phyloP scores from a whole-genome alignment of 2,797 vertebrate species.

The Enteromius mattozi region DNA sequence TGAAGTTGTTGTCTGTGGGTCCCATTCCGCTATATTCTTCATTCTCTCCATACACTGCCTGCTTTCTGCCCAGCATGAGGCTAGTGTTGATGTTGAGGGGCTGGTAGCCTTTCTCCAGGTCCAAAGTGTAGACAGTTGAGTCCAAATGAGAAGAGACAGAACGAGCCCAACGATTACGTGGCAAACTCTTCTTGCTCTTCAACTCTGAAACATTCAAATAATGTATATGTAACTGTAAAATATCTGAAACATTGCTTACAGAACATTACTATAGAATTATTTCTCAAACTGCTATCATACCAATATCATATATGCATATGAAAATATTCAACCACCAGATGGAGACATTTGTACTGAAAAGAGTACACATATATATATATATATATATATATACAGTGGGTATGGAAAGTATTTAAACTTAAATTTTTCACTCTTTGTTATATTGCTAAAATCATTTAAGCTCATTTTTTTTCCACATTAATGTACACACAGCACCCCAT shows the following conservation, averaged over 20 bases:
- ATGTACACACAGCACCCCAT: too few relatives aligned
- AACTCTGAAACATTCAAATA: conserved; percentile 76
- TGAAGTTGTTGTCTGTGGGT: conserved; percentile 74
- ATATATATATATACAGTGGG: too few relatives aligned
- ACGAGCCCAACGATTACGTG: conserved; percentile 85
- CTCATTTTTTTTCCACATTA: too few relatives aligned
- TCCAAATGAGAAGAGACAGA: conserved; percentile 82
- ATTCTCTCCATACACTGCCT: conserved; percentile 61
- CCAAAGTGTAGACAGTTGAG: conserved; percentile 79
- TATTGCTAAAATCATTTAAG: too few relatives aligned
- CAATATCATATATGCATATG: neutral
- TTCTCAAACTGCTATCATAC: neutral
- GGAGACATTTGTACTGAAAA: conserved; percentile 4
- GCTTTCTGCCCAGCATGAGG: conserved; percentile 68
- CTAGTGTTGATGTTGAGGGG: conserved; percentile 77
- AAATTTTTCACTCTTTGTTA: too few relatives aligned
- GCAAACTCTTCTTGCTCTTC: conserved; percentile 77
- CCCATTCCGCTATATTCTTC: conserved; percentile 87
- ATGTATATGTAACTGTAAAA: too few relatives aligned
- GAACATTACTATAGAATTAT: neutral
- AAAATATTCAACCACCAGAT: conserved; percentile 22
- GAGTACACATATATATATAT: neutral
- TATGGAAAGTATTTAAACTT: too few relatives aligned
- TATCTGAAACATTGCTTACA: neutral
- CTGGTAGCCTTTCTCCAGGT: conserved; percentile 78